Evolutionary conservation across 2,113 vertebrate species (phyloP).

Genomic region (Nothocercus nigrocapillus): DNA sequence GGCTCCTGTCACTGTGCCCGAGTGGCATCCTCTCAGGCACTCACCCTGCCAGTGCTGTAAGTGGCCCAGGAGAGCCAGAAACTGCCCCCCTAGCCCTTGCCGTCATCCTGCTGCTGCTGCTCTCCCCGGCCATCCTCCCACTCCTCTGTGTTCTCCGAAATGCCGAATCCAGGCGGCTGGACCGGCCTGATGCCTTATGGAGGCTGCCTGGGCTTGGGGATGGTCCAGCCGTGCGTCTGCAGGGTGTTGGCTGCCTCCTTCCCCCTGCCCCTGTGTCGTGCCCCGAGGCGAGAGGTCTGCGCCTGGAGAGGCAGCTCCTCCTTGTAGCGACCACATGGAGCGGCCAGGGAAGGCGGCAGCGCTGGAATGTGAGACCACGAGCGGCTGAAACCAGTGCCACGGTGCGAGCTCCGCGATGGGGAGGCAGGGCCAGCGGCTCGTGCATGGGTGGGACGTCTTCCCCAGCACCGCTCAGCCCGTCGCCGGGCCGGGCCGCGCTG

Average conservation of each 20-base stretch:
- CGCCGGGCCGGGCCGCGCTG: background rate
- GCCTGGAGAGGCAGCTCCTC: background rate
- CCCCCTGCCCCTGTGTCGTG: background rate
- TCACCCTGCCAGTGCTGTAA: conserved; percentile 19
- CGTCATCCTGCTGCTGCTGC: background rate
- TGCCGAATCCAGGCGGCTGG: background rate
- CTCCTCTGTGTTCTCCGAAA: background rate
- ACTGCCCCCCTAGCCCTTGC: background rate
- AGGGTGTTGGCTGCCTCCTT: background rate
- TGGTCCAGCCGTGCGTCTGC: background rate
- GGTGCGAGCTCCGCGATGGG: background rate
- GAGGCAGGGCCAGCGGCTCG: background rate
- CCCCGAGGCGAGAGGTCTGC: background rate
- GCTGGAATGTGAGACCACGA: rapidly evolving
- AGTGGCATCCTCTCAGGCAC: background rate
- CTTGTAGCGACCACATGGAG: rapidly evolving
- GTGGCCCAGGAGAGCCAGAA: background rate
- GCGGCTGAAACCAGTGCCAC: background rate
- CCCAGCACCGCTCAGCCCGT: rapidly evolving
- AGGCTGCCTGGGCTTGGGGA: background rate
- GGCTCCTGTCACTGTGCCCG: background rate
- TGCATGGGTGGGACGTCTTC: background rate
- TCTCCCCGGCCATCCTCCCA: background rate
- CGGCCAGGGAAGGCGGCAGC: rapidly evolving
- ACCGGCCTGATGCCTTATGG: background rate